Conservation (phyloP, 2,113 vertebrate species). For the Pampusana beccarii region DNA sequence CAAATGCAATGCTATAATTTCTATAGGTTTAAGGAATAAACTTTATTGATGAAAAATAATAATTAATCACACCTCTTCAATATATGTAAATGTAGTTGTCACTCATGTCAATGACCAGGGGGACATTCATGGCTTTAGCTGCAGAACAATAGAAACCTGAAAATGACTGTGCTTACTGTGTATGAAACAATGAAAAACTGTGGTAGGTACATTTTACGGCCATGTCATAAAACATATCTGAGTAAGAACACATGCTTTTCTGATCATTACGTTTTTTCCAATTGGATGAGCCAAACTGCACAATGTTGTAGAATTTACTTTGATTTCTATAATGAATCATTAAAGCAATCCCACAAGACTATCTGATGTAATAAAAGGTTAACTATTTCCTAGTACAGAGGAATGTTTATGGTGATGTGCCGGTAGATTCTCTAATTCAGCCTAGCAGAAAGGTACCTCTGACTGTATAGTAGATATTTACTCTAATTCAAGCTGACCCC, state of each 20-base stretch:
- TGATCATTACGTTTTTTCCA: conserved; percentile 77
- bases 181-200: conserved; percentile 73
- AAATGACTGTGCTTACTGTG: conserved; percentile 61
- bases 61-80: background rate
- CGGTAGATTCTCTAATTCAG: conserved; percentile 23
- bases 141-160: conserved; percentile 61
- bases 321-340: conserved; percentile 74
- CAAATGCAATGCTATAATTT: conserved; percentile 1
- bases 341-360: conserved; percentile 50
- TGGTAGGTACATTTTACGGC: conserved; percentile 80
- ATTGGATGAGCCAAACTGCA: conserved; percentile 72
- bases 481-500: background rate
- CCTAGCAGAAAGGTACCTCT: background rate
- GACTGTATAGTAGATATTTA: background rate
- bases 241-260: conserved; percentile 80
- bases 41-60: background rate
- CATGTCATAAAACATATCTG: conserved; percentile 77
- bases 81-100: conserved; percentile 10
- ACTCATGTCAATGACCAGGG: background rate
- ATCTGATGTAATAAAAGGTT: conserved; percentile 58
- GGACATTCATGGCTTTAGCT: conserved; percentile 49
- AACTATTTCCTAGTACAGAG: conserved; percentile 58
- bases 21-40: conserved; percentile 7
- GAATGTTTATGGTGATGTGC: background rate
- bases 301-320: conserved; percentile 65